phyloP scores from a whole-genome alignment of 2,888 invertebrate species.

The Eupsilia transversa region DNA sequence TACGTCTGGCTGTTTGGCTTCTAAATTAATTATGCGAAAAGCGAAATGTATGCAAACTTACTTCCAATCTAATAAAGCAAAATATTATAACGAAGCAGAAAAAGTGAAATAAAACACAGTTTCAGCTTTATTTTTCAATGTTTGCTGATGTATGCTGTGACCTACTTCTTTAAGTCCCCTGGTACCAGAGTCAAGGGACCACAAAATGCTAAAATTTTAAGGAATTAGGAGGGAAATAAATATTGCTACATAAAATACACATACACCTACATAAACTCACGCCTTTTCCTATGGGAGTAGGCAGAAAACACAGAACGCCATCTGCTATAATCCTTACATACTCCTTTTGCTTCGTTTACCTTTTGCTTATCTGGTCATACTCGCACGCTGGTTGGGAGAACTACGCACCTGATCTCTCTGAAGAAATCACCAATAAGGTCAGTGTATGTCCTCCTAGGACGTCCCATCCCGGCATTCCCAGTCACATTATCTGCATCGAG shows the following conservation, averaged over 20 bases:
- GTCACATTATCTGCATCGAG: not conserved
- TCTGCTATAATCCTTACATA: too few relatives aligned
- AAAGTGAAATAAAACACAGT: slow-evolving; percentile 22
- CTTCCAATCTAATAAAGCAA: not conserved
- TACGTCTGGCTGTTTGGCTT: not conserved
- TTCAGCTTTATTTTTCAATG: slow-evolving; percentile 38
- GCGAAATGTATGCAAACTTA: not conserved
- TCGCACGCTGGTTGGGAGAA: not conserved
- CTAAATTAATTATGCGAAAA: not conserved
- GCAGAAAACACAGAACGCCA: too few relatives aligned
- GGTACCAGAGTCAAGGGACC: not conserved
- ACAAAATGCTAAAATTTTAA: not conserved
- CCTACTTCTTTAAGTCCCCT: slow-evolving; percentile 35
- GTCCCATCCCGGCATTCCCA: not conserved
- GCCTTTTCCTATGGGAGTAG: not conserved
- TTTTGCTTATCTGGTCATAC: too few relatives aligned
- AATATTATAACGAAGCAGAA: not conserved
- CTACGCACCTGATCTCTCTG: not conserved
- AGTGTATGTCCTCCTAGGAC: not conserved
- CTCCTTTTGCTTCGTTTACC: too few relatives aligned
- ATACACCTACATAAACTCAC: not conserved
- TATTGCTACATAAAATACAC: not conserved
- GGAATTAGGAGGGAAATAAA: slow-evolving; percentile 9
- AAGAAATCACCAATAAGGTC: not conserved
- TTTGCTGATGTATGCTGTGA: slow-evolving; percentile 34